Evolutionary conservation across 2,113 vertebrate genomes (phyloP).

Genomic region (Nycticebus coucang): DNA sequence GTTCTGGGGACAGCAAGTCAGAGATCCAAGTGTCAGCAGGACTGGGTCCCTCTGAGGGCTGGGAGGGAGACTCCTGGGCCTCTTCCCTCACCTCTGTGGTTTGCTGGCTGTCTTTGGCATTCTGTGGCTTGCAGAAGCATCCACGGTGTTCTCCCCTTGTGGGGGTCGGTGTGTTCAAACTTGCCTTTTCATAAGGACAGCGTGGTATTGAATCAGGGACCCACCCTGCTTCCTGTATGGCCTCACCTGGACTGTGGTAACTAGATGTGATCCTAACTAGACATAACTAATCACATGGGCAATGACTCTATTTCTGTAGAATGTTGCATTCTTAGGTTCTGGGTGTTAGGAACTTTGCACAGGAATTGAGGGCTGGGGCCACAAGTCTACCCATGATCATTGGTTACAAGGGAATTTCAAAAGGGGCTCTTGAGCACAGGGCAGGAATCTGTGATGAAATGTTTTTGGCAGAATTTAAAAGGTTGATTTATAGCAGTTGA

Average conservation of each 20-base stretch:
- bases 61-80: fast-evolving
- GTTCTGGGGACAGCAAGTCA: not conserved
- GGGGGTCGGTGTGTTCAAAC: fast-evolving
- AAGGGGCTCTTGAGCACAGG: not conserved
- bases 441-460: not conserved
- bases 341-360: not conserved
- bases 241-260: no score
- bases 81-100: not conserved
- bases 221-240: fast-evolving
- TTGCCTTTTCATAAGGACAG: not conserved
- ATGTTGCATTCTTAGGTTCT: not conserved
- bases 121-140: not conserved
- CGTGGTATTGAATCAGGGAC: not conserved
- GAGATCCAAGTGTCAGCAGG: not conserved
- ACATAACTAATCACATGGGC: no score
- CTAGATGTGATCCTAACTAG: no score
- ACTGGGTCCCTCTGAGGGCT: no score
- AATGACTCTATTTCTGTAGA: not conserved
- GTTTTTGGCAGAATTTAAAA: not conserved
- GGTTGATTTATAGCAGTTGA: not conserved
- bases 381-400: not conserved
- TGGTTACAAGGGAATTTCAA: no score
- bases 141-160: fast-evolving
- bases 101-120: fast-evolving
- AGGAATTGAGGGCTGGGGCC: not conserved